phyloP scores from a whole-genome alignment of 2,888 invertebrate species.

The Archips crataeganus region DNA sequence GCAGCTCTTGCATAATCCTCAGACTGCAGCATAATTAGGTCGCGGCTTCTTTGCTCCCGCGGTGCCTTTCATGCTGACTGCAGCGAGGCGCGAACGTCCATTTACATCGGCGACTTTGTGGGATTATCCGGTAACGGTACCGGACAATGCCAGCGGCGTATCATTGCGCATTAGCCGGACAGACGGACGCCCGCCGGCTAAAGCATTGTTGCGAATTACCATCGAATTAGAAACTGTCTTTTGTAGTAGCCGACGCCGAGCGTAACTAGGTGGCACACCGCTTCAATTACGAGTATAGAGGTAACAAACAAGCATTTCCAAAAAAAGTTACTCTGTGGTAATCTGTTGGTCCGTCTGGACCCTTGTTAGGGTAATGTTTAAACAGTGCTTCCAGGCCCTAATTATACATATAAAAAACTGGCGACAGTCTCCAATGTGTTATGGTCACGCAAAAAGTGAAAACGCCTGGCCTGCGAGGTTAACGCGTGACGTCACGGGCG shows the following conservation, averaged over 20 bases:
- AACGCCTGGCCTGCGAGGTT: slow-evolving; percentile 64
- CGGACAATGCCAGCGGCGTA: slow-evolving; percentile 73
- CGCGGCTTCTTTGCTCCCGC: slow-evolving; percentile 63
- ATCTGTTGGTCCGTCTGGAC: slow-evolving; percentile 15
- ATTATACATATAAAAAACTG: slow-evolving; percentile 81
- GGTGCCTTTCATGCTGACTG: slow-evolving; percentile 56
- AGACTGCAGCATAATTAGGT: slow-evolving; percentile 66
- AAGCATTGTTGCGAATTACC: slow-evolving; percentile 79
- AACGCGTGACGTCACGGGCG: slow-evolving; percentile 78
- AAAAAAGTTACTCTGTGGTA: slow-evolving; percentile 35
- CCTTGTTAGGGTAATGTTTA: slow-evolving; percentile 57
- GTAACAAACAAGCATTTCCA: slow-evolving; percentile 48
- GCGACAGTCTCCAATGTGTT: slow-evolving; percentile 82
- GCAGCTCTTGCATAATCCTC: slow-evolving; percentile 77
- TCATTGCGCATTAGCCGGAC: slow-evolving; percentile 80
- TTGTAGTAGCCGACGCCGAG: slow-evolving; percentile 68
- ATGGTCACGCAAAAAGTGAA: slow-evolving; percentile 77
- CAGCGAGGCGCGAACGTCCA: slow-evolving; percentile 81
- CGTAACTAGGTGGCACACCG: slow-evolving; percentile 82
- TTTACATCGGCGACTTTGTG: slow-evolving; percentile 72
- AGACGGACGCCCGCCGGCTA: slow-evolving; percentile 65
- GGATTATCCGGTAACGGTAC: slow-evolving; percentile 83
- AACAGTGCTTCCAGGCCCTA: slow-evolving; percentile 68
- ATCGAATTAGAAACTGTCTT: slow-evolving; percentile 78
- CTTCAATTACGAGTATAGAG: slow-evolving; percentile 53